phyloP scores from a whole-genome alignment of 2,888 invertebrate species.

The Furcula furcula region DNA sequence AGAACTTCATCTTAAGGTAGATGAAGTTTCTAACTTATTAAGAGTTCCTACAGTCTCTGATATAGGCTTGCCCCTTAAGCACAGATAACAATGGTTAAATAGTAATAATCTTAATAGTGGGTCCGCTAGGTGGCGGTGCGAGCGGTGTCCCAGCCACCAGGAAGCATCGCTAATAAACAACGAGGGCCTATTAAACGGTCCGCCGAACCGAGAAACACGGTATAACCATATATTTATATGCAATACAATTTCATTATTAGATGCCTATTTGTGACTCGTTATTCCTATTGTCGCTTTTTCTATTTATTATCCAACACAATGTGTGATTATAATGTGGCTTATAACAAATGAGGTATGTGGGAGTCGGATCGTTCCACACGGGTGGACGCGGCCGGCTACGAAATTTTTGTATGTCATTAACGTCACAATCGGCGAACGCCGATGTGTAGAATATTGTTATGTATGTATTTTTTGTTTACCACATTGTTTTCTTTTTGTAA shows the following conservation, averaged over 20 bases:
- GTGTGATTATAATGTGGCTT: constrained; percentile 77
- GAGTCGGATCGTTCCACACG: constrained; percentile 64
- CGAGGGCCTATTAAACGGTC: constrained; percentile 64
- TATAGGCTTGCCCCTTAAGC: too few relatives aligned
- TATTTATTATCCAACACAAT: constrained; percentile 76
- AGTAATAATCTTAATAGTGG: neutral
- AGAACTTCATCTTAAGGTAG: too few relatives aligned
- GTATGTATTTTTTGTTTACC: constrained; percentile 20
- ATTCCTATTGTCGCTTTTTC: constrained; percentile 79
- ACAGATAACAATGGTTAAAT: neutral
- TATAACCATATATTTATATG: constrained; percentile 72
- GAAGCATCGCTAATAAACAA: constrained; percentile 65
- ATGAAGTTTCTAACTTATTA: too few relatives aligned
- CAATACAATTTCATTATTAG: constrained; percentile 79
- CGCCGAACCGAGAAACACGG: constrained; percentile 68
- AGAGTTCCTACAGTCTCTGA: too few relatives aligned
- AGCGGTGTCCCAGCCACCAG: constrained; percentile 33
- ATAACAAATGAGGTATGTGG: constrained; percentile 72
- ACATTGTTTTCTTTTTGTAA: constrained; percentile 6
- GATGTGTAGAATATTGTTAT: constrained; percentile 13
- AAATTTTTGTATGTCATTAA: constrained; percentile 34
- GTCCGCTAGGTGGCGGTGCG: neutral
- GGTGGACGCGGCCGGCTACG: constrained; percentile 33
- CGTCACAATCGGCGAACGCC: constrained; percentile 21
- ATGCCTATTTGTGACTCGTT: constrained; percentile 74